Percentiles rank a stretch among this genome's conserved stretches.
Evolutionary conservation across 2,797 vertebrate genomes (phyloP).

Genomic region (Galago senegalensis): DNA sequence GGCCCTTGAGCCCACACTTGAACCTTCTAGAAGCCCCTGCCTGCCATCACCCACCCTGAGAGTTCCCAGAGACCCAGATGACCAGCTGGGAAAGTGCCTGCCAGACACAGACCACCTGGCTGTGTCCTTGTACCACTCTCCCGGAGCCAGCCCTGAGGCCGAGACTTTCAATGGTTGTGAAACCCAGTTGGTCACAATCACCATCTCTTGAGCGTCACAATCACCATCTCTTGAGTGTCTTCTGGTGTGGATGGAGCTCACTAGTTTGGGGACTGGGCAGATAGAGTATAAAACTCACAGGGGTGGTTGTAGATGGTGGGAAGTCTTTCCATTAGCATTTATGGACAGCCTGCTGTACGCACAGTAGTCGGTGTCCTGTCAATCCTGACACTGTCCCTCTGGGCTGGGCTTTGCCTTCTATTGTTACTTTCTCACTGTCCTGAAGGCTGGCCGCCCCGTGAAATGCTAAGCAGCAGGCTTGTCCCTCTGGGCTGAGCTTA

Average conservation of each 20-base stretch:
- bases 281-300: fast-evolving
- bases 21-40: fast-evolving
- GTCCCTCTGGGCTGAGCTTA: neutral
- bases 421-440: too few relatives aligned
- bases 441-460: neutral
- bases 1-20: neutral
- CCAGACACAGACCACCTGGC: neutral
- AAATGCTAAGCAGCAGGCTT: fast-evolving
- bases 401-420: too few relatives aligned
- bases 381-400: neutral
- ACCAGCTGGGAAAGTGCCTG: neutral
- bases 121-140: fast-evolving
- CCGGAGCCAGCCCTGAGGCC: fast-evolving
- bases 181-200: fast-evolving
- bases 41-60: too few relatives aligned
- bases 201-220: fast-evolving
- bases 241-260: fast-evolving
- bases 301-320: too few relatives aligned
- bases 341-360: neutral
- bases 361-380: fast-evolving
- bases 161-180: neutral
- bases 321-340: neutral
- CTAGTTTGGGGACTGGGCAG: fast-evolving
- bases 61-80: neutral
- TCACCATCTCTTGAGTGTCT: fast-evolving